These are phyloP conservation scores for Machaerirhynchus nigripectus DNA, from an alignment of 2,113 vertebrate species.

Conservation along the genomic window DNA sequence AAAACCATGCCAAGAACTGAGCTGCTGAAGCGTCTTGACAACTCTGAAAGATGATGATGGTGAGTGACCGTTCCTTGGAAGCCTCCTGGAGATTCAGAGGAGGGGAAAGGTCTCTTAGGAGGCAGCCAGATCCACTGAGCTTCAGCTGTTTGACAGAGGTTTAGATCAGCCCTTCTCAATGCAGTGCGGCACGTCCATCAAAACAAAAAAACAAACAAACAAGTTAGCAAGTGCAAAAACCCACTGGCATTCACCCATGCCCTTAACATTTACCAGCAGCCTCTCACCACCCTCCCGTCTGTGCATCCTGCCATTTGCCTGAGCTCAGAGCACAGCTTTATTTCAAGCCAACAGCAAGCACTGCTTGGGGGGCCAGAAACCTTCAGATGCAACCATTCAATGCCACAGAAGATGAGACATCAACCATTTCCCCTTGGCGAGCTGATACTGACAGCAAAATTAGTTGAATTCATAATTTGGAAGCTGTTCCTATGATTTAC, in stretches of 20 bases:
- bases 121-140: background rate
- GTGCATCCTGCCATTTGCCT: constrained; percentile 9
- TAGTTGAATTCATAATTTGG: background rate
- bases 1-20: background rate
- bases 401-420: background rate
- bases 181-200: background rate
- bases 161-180: background rate
- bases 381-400: background rate
- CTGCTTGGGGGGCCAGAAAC: background rate
- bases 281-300: background rate
- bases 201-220: background rate
- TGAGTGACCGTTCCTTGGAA: background rate
- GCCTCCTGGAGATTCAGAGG: background rate
- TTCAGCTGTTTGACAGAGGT: constrained; percentile 1
- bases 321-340: background rate
- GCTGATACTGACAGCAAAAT: background rate
- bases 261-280: constrained; percentile 13
- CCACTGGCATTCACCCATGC: background rate
- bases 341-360: background rate
- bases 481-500: background rate
- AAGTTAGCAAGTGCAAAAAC: background rate
- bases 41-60: background rate
- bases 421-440: background rate
- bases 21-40: background rate
- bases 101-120: background rate